Evolutionary conservation across 2,113 vertebrate genomes (phyloP).

Genomic region (Suricata suricatta): DNA sequence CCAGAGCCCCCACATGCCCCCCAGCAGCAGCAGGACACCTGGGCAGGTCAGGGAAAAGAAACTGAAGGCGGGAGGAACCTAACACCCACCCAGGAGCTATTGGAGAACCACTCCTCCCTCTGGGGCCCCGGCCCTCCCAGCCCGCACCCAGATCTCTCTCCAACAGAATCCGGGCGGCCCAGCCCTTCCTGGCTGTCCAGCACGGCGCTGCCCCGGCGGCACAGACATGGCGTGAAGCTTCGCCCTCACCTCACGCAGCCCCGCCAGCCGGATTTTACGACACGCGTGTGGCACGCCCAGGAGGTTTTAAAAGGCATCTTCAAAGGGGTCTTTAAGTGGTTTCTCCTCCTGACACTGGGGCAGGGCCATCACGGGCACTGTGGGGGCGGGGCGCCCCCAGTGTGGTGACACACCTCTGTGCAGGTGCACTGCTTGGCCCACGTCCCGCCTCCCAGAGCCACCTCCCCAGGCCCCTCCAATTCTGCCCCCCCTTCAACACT

Average conservation of each 20-base stretch:
- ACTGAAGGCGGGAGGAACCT: neutral
- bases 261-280: rapidly evolving
- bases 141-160: neutral
- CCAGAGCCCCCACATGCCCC: neutral
- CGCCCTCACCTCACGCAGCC: rapidly evolving
- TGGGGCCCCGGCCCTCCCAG: neutral
- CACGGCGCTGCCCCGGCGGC: neutral
- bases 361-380: neutral
- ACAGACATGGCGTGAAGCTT: neutral
- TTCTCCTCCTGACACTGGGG: neutral
- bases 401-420: neutral
- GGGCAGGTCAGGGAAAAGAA: neutral
- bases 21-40: neutral
- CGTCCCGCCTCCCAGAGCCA: rapidly evolving
- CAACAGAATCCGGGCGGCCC: neutral
- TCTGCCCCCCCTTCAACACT: neutral
- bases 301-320: neutral
- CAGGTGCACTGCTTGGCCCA: neutral
- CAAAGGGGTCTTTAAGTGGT: neutral
- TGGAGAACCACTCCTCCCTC: neutral
- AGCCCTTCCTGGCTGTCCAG: neutral
- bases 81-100: neutral
- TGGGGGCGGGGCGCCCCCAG: neutral
- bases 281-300: rapidly evolving
- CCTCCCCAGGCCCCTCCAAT: neutral